A percentile compares a stretch with the other conserved stretches of the same genome.
phyloP scores from a whole-genome alignment of 2,113 vertebrate species.

The Actenoides hombroni region DNA sequence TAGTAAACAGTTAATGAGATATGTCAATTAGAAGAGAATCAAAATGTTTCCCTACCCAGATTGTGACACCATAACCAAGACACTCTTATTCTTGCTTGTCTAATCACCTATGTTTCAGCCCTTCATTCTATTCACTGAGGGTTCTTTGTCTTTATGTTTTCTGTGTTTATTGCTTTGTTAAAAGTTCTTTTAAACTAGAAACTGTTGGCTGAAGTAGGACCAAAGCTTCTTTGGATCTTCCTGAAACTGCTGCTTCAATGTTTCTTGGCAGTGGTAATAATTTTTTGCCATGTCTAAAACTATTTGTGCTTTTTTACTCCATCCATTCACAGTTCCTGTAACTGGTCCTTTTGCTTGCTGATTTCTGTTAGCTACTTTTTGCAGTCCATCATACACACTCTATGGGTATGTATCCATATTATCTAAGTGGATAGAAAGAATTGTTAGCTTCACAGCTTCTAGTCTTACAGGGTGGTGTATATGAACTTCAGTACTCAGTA shows the following conservation, averaged over 20 bases:
- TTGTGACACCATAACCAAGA: not conserved
- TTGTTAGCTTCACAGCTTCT: not conserved
- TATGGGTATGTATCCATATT: not conserved
- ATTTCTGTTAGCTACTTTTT: not conserved
- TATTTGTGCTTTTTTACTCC: not conserved
- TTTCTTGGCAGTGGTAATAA: not conserved
- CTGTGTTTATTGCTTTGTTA: not conserved
- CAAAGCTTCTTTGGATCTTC: not conserved
- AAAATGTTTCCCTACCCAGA: not conserved
- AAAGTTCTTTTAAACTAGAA: not conserved
- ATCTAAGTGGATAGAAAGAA: not conserved
- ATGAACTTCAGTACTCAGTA: not conserved
- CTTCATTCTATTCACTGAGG: not conserved
- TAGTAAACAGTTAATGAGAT: not conserved
- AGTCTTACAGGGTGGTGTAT: not conserved
- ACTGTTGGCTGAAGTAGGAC: not conserved
- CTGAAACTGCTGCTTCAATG: not conserved
- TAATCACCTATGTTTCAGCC: not conserved
- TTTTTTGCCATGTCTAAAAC: conserved; percentile 16
- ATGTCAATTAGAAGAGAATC: not conserved
- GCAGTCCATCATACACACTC: not conserved
- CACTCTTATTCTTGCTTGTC: not conserved
- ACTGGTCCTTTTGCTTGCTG: not conserved
- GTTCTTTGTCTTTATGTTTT: not conserved
- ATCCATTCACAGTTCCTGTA: not conserved